Evolutionary conservation across 2,113 vertebrate genomes (phyloP).

Genomic region (Zootoca vivipara): DNA sequence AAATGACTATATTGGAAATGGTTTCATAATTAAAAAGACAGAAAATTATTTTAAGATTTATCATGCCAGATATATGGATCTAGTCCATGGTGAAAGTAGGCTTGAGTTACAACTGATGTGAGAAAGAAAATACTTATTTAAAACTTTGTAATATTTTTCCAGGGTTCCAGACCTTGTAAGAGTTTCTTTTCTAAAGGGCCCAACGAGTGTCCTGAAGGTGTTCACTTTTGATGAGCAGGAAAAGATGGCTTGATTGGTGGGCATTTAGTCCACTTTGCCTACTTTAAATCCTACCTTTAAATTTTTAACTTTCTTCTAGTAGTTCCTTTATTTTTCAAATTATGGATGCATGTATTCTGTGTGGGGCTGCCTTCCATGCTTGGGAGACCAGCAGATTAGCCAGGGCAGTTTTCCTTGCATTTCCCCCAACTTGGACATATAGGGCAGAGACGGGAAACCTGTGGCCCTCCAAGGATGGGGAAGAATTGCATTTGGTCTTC

Average conservation of each 20-base stretch:
- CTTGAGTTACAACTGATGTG: not conserved
- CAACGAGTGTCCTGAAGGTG: not conserved
- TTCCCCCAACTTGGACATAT: not conserved
- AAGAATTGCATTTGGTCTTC: no score
- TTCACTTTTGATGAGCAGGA: not conserved
- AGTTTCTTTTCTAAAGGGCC: not conserved
- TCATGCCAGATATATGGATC: not conserved
- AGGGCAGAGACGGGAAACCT: not conserved
- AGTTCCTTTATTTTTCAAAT: not conserved
- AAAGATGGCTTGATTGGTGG: not conserved
- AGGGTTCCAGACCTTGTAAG: not conserved
- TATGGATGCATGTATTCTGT: not conserved
- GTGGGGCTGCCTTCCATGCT: not conserved
- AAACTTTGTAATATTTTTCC: not conserved
- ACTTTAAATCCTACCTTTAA: not conserved
- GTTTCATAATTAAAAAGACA: conserved; percentile 58
- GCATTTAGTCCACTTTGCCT: not conserved
- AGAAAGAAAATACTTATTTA: not conserved
- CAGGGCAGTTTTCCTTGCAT: not conserved
- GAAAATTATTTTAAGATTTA: conserved; percentile 41
- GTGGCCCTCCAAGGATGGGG: not conserved
- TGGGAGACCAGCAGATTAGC: not conserved
- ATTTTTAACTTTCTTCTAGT: not conserved
- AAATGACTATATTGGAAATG: conserved; percentile 49
- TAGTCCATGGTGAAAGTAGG: not conserved